A percentile compares a stretch with the other conserved stretches of the same genome.
These are phyloP conservation scores for Criorhina ranunculi DNA, from an alignment of 2,888 invertebrate species.

Conservation along the genomic window DNA sequence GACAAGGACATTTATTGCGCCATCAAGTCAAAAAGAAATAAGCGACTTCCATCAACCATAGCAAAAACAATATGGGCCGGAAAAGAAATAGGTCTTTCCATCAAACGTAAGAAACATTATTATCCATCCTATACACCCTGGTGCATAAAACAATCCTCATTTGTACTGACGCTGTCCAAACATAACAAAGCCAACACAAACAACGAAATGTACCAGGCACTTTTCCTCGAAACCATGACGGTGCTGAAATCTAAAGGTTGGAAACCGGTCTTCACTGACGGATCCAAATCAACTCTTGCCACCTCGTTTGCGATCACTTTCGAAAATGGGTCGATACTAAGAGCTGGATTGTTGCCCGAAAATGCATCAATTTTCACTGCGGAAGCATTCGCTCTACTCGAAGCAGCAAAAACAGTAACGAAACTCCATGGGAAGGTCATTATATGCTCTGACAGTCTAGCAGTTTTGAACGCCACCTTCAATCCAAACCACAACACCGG, in stretches of 20 bases:
- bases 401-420: not conserved
- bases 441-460: constrained; percentile 14
- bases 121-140: not conserved
- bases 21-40: not conserved
- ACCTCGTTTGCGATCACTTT: constrained; percentile 6
- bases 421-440: not conserved
- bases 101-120: not conserved
- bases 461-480: not conserved
- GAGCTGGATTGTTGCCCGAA: not conserved
- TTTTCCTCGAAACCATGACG: not conserved
- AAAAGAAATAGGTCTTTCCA: constrained; percentile 1
- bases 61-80: not conserved
- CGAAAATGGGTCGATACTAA: not conserved
- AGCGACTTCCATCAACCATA: not conserved
- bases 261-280: constrained; percentile 2
- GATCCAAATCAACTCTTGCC: not conserved
- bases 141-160: constrained; percentile 7
- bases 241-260: constrained; percentile 5
- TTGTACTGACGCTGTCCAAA: not conserved
- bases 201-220: not conserved
- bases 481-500: constrained; percentile 7
- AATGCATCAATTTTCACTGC: not conserved
- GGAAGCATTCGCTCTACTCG: not conserved
- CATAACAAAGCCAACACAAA: constrained; percentile 7
- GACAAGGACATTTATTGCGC: not conserved